phyloP scores from a whole-genome alignment of 2,113 vertebrate genomes.

The Uria aalge region DNA sequence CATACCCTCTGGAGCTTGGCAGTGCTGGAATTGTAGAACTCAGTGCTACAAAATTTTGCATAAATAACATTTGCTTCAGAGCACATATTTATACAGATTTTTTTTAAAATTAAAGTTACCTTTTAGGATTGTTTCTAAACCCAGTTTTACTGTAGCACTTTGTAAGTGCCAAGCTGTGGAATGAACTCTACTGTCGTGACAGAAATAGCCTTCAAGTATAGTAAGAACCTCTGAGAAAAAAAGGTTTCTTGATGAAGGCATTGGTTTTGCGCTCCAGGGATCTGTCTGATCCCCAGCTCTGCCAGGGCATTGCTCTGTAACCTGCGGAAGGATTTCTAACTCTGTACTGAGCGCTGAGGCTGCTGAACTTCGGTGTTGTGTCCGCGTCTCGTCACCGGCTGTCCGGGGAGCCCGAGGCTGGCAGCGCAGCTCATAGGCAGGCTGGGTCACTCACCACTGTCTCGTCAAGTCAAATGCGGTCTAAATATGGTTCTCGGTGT shows the following conservation, averaged over 20 bases:
- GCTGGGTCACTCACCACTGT: neutral
- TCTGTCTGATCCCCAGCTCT: neutral
- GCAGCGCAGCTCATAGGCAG: neutral
- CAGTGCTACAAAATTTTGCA: neutral
- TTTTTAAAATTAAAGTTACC: neutral
- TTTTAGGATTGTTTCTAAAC: neutral
- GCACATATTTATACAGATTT: neutral
- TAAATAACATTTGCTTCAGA: neutral
- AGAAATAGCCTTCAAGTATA: neutral
- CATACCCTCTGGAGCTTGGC: neutral
- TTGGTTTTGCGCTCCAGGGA: neutral
- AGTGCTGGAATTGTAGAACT: neutral
- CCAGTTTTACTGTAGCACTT: neutral
- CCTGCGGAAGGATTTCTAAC: neutral
- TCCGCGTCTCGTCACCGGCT: fast-evolving
- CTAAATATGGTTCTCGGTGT: neutral
- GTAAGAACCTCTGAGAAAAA: neutral
- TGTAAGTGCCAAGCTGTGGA: fast-evolving
- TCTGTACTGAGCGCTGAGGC: neutral
- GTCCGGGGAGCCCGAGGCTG: fast-evolving
- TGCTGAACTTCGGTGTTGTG: neutral
- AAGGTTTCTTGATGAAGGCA: neutral
- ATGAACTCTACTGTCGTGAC: neutral
- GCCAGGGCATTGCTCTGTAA: neutral
- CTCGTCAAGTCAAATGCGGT: neutral